Base-by-base conservation (phyloP, 2,113 vertebrate genomes). In the Pycnonotus jocosus region DNA sequence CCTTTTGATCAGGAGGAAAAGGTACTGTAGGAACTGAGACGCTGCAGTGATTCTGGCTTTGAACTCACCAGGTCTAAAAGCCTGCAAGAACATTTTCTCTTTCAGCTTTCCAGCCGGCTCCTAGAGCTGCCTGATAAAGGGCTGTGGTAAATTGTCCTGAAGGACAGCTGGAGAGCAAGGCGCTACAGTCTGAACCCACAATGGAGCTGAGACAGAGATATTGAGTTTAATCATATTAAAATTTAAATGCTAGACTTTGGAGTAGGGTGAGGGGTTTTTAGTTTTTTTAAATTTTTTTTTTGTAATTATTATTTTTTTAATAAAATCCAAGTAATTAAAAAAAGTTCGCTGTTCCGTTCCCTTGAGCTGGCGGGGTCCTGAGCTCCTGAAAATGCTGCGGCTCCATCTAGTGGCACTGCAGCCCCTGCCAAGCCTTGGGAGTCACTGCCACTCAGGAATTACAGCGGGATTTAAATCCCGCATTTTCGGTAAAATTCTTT, bases 41-140 rank as follows among this genome's bases (percentile, higher is more conserved):
- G 2, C 83, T 71, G 84, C 72, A 65, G 85, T 93, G 91, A 27
- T 81, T 93, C 88, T 86, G 81, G 60, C 97, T 97, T 97, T 97
- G 97, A 97, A 97, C 97, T 97, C 97, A 90, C 97, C 97, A 97
- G 97, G 97, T 96, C 96, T 97, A 96, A 97, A 97, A 97, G 97
- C 93, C 96, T 96, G 84, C 96, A 93, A 97, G 97, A 95, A 96
- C 90, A 96, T 97, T 95, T 94, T 93, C 82, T 61, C 92, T 93
- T 97, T 87, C 91, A 37, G 83, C 89, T 92, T 92, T 94, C 76
- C 10, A 38, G 70, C 81, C 15, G 15, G 70, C 91, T 94, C 62
- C 6, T 31, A 62, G 72, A 61, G 71, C 64, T 92, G 62, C 12
- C 57, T 92, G 91, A 88, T 96, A 91, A 97, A 95, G 94, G 47